phyloP scores from a whole-genome alignment of 2,113 vertebrate species.

The Sphaerodactylus townsendi region DNA sequence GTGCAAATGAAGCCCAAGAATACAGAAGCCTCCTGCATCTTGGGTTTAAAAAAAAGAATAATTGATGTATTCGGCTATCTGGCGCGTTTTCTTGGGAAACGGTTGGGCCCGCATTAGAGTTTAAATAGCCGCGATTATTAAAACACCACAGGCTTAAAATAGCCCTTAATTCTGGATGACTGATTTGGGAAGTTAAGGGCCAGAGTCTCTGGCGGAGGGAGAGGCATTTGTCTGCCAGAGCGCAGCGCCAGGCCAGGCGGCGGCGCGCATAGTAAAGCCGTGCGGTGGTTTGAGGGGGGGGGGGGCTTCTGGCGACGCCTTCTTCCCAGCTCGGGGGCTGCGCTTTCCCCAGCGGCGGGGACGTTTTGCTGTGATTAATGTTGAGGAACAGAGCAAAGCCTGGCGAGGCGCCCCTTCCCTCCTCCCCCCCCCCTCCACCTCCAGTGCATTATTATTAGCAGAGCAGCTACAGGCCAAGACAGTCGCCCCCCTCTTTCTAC shows the following conservation, averaged over 20 bases:
- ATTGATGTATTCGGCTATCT: constrained; percentile 69
- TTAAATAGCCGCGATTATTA: constrained; percentile 71
- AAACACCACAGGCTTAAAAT: constrained; percentile 48
- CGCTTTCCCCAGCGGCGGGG: background rate
- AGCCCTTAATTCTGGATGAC: constrained; percentile 7
- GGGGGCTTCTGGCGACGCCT: background rate
- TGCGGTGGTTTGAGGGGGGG: background rate
- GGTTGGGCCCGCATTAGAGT: constrained; percentile 65
- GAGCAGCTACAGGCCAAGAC: background rate
- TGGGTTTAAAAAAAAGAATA: constrained; percentile 69
- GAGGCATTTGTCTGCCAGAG: background rate
- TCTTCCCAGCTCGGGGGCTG: background rate
- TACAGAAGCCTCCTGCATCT: constrained; percentile 45
- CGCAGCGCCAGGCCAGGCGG: background rate
- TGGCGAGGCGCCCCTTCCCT: background rate
- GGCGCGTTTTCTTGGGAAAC: constrained; percentile 62
- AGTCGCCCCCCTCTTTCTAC: background rate
- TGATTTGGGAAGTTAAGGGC: background rate
- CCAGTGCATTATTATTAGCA: background rate
- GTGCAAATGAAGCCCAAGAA: constrained; percentile 21
- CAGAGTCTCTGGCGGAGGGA: background rate
- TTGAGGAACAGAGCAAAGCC: background rate
- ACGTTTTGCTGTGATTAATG: constrained; percentile 8
- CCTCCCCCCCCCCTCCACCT: too few species aligned
- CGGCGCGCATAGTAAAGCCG: background rate